phyloP scores from a whole-genome alignment of 2,797 vertebrate species.

The Anas georgica region DNA sequence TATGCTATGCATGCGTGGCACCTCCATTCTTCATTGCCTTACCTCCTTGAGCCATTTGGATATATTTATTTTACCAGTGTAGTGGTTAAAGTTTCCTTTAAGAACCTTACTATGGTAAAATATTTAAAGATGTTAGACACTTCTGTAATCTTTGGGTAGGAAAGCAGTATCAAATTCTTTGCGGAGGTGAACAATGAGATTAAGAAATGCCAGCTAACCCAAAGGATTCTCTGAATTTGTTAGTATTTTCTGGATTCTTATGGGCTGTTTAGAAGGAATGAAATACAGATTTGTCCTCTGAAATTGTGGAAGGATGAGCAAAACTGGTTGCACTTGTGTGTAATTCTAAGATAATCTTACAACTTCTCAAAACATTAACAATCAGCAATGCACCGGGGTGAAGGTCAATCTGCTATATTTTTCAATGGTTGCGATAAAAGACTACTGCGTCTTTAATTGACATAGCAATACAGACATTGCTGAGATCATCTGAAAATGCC shows the following conservation, averaged over 20 bases:
- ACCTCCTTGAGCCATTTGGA: background rate
- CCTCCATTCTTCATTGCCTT: background rate
- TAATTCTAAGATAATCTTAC: background rate
- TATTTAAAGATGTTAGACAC: background rate
- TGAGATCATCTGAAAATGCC: conserved; percentile 59
- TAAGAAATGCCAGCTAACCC: background rate
- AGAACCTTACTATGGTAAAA: background rate
- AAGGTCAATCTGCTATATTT: background rate
- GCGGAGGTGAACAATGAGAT: background rate
- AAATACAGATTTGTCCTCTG: background rate
- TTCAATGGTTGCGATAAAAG: conserved; percentile 16
- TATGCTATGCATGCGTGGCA: background rate
- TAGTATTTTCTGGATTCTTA: background rate
- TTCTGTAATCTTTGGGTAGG: background rate
- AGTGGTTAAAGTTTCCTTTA: background rate
- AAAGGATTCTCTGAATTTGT: background rate
- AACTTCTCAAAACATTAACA: background rate
- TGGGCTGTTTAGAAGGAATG: background rate
- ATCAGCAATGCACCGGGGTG: too few species aligned
- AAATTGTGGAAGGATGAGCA: background rate
- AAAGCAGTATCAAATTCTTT: background rate
- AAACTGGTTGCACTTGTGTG: background rate
- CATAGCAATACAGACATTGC: conserved; percentile 35
- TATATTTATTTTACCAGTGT: background rate
- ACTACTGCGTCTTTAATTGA: background rate